Evolutionary conservation across 2,888 invertebrate species (phyloP).

Genomic region (Drosophila helvetica): DNA sequence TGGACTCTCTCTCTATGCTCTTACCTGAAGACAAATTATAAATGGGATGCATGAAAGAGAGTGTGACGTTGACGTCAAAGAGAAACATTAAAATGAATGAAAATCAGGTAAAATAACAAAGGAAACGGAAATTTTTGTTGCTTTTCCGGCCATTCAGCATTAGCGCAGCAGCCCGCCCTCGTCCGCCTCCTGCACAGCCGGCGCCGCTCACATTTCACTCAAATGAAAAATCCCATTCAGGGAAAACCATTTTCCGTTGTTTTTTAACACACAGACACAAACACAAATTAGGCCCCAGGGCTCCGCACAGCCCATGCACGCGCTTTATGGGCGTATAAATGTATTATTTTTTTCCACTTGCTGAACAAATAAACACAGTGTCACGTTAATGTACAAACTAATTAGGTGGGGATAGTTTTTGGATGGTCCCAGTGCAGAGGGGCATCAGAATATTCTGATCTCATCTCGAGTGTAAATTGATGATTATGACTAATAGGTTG

Average conservation of each 20-base stretch:
- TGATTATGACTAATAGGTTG: conserved; percentile 64
- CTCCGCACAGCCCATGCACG: conserved; percentile 34
- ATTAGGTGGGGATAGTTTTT: conserved; percentile 57
- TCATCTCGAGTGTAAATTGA: conserved; percentile 66
- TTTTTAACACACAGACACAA: conserved; percentile 40
- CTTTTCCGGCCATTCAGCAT: conserved; percentile 26
- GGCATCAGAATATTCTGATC: conserved; percentile 55
- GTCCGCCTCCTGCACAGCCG: not conserved
- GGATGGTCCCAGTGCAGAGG: conserved; percentile 15
- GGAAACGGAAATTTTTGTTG: conserved; percentile 78
- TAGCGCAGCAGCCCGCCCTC: conserved; percentile 39
- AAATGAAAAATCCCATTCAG: conserved; percentile 20
- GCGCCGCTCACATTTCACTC: not conserved
- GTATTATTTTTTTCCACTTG: conserved; percentile 59
- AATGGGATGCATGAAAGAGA: conserved; percentile 13
- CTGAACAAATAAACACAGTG: conserved; percentile 70
- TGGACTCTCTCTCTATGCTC: conserved; percentile 16
- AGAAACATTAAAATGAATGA: conserved; percentile 6
- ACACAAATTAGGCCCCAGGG: conserved; percentile 64
- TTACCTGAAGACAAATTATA: conserved; percentile 18
- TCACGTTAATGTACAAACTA: conserved; percentile 76
- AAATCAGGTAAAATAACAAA: conserved; percentile 59
- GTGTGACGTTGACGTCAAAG: conserved; percentile 33
- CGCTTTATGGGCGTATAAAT: conserved; percentile 65
- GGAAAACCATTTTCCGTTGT: conserved; percentile 50